phyloP scores from a whole-genome alignment of 2,113 vertebrate genomes.

The Silurus glanis region DNA sequence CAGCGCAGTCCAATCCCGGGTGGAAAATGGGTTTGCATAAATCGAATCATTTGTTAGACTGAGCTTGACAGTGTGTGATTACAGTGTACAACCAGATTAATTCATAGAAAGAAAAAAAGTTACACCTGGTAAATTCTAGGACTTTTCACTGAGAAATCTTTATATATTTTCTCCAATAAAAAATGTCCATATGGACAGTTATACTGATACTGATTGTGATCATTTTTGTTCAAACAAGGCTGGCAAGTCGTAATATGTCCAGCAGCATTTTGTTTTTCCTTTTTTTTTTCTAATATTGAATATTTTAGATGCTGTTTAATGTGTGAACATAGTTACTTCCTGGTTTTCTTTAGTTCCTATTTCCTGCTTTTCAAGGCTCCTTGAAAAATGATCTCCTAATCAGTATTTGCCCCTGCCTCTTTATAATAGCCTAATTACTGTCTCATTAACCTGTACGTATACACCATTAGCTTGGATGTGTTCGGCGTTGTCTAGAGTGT shows the following conservation, averaged over 20 bases:
- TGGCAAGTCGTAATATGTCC: not conserved
- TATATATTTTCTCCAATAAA: not conserved
- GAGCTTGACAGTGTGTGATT: not conserved
- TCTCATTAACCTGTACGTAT: constrained; percentile 1
- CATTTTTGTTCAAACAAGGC: not conserved
- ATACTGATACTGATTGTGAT: not conserved
- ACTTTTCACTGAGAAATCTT: not conserved
- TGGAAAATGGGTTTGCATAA: not conserved
- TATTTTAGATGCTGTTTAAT: not conserved
- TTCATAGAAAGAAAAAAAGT: not conserved
- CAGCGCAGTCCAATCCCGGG: not conserved
- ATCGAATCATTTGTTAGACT: not conserved
- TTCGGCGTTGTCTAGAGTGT: not conserved
- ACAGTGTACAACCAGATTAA: not conserved
- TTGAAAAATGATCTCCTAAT: not conserved
- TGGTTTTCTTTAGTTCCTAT: not conserved
- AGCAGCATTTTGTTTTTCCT: not conserved
- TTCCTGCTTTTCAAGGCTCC: not conserved
- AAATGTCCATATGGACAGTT: not conserved
- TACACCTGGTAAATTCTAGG: not conserved
- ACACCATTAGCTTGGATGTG: not conserved
- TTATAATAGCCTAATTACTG: not conserved
- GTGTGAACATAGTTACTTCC: not conserved
- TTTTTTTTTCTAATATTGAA: too few relatives aligned
- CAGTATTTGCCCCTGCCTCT: not conserved